phyloP scores from a whole-genome alignment of 2,113 vertebrate species.

The Triplophysa siluroides region DNA sequence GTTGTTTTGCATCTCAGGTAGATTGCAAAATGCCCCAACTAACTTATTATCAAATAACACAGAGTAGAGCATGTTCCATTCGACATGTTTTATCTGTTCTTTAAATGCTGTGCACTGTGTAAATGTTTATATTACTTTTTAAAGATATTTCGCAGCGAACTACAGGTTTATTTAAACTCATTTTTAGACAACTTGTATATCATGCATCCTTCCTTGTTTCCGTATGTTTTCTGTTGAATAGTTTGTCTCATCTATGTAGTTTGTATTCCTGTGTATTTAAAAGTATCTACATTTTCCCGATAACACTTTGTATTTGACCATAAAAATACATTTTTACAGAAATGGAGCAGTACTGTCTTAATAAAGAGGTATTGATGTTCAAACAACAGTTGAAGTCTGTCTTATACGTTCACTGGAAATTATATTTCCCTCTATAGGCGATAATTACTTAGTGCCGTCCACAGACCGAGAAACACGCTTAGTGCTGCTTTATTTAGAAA shows the following conservation, averaged over 20 bases:
- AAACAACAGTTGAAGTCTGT: conserved; percentile 53
- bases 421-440: background rate
- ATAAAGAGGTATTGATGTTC: conserved; percentile 81
- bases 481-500: background rate
- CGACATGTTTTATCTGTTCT: conserved; percentile 74
- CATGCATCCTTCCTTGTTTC: conserved; percentile 59
- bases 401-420: conserved; percentile 4
- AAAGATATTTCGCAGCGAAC: conserved; percentile 76
- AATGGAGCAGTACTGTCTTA: conserved; percentile 81
- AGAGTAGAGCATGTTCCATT: conserved; percentile 63
- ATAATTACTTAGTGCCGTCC: background rate
- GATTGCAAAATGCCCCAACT: conserved; percentile 73
- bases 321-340: conserved; percentile 80
- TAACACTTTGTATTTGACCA: conserved; percentile 82
- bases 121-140: conserved; percentile 75
- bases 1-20: conserved; percentile 83
- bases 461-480: background rate
- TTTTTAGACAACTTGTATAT: conserved; percentile 61
- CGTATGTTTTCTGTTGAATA: conserved; percentile 66
- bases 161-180: conserved; percentile 70
- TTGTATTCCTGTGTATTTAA: conserved; percentile 72
- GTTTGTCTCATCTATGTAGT: conserved; percentile 64
- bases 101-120: conserved; percentile 77
- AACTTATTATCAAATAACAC: conserved; percentile 52
- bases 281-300: conserved; percentile 75